Evolutionary conservation across 2,888 invertebrate genomes (phyloP), one percentile per base, ranked within the genome.

Genomic region (Orchestes rusci): DNA sequence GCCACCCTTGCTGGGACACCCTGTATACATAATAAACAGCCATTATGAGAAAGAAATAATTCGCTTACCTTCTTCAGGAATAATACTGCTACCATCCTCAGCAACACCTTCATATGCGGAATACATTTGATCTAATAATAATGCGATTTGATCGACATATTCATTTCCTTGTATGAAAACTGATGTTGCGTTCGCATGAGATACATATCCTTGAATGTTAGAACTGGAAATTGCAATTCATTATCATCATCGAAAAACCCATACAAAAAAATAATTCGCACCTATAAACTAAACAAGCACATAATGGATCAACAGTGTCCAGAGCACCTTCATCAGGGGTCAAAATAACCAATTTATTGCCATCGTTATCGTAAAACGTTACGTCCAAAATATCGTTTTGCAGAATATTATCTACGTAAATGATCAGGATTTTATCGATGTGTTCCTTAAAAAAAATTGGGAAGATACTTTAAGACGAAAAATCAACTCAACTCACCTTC

Each of bases 121-220:
- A 48, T 74, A 76, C 37, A 86, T 60, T n/a, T 76, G 56, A n/a
- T 66, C 61, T 0, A 75, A 68, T 36, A 79, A 60, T 8, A 60
- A 53, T 2, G 57, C 45, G 5, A 82, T 66, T 27, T 63, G 62
- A 7, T 74, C 70, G 0, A 68, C 61, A 46, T 79, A 76, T 1
- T 64, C 58, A 0, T 65, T 51, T 39, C 71, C 71, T 59, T 85
- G 85, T 17, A 84, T 66, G 64, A 77, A 85, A 23, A 86, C 63
- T 51, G 75, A 76, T 41, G 73, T 73, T 0, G 77, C 68, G 41
- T 73, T 73, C 36, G 75, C 69, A 58, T 79, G 76, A 0, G 78
- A 71, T 0, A 85, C 70, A 51, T 70, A 73, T 16, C 80, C 75
- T 5, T 76, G 72, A 33, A 82, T 74, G 53, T 71, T 73, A 33